A percentile compares a stretch with the other conserved stretches of the same genome.
phyloP scores from a whole-genome alignment of 2,888 invertebrate species.

The Drosophila cracens region DNA sequence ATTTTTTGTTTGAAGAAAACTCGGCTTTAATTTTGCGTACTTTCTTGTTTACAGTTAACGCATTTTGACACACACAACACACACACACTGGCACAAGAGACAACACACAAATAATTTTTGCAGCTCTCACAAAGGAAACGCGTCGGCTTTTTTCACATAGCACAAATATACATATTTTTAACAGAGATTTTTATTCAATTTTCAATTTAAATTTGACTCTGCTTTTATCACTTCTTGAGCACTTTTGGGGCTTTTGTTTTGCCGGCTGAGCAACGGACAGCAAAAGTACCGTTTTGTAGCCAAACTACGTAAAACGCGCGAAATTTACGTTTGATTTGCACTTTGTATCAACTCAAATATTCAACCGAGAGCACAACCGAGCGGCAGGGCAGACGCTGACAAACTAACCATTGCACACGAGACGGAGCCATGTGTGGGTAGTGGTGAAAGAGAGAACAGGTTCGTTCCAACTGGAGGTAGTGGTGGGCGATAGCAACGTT shows the following conservation, averaged over 20 bases:
- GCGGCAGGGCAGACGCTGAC: conserved; percentile 69
- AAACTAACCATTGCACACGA: conserved; percentile 54
- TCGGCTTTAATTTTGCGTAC: conserved; percentile 23
- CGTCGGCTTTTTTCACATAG: conserved; percentile 30
- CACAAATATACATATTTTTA: conserved; percentile 26
- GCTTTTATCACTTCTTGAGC: conserved; percentile 23
- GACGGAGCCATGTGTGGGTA: conserved; percentile 17
- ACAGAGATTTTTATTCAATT: conserved; percentile 24
- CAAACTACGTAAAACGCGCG: conserved; percentile 61
- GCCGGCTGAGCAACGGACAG: conserved; percentile 48
- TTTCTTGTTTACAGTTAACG: conserved; percentile 26
- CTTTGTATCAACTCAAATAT: conserved; percentile 18
- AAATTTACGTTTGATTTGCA: conserved; percentile 31
- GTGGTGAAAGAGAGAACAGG: conserved; percentile 40
- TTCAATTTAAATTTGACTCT: conserved; percentile 34
- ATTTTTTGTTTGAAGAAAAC: neutral
- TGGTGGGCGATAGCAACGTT: conserved; percentile 24
- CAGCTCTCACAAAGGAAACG: conserved; percentile 16
- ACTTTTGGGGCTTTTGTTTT: conserved; percentile 32
- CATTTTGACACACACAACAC: conserved; percentile 26
- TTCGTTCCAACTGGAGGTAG: conserved; percentile 11
- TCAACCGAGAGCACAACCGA: conserved; percentile 69
- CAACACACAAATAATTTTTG: conserved; percentile 32
- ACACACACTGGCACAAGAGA: conserved; percentile 6
- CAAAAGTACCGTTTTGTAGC: conserved; percentile 48